phyloP scores from a whole-genome alignment of 2,113 vertebrate species.

The Gadus chalcogrammus region DNA sequence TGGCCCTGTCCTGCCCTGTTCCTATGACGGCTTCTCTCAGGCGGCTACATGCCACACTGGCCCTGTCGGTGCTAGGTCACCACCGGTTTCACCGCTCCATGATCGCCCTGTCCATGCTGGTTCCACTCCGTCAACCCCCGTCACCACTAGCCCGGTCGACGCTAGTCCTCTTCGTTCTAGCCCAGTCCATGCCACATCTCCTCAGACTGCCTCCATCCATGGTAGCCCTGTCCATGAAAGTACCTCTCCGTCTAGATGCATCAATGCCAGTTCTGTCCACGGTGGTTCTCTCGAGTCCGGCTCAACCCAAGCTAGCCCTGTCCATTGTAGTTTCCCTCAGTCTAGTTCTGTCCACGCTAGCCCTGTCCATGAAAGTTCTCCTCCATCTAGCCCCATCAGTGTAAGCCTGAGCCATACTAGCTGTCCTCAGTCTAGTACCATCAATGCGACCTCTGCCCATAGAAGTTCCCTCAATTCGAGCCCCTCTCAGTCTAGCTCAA shows the following conservation, averaged over 20 bases:
- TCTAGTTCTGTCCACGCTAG: constrained; percentile 10
- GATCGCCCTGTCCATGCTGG: constrained; percentile 6
- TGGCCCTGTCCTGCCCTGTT: neutral
- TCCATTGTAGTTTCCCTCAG: constrained; percentile 33
- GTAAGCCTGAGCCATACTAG: neutral
- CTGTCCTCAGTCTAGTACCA: neutral
- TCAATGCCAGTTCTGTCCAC: neutral
- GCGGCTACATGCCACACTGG: too few species aligned
- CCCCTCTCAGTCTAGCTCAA: neutral
- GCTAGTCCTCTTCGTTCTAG: neutral
- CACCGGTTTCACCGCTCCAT: constrained; percentile 3
- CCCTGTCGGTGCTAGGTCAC: constrained; percentile 15
- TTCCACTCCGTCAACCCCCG: constrained; percentile 37
- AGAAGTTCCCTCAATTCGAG: neutral
- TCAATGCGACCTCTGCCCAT: neutral
- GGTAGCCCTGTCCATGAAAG: neutral
- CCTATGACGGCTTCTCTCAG: too few species aligned
- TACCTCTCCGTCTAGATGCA: neutral
- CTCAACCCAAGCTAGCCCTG: neutral
- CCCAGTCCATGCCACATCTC: neutral
- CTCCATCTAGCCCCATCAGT: neutral
- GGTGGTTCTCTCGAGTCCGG: constrained; percentile 7
- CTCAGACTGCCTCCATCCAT: neutral
- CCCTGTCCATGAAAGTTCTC: neutral
- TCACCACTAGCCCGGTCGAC: neutral